A percentile compares a stretch with the other conserved stretches of the same genome.
These are phyloP conservation scores for Catostylus mosaicus DNA, from an alignment of 30 jellyfish, hydroid and myxozoan genomes.

Conservation along the genomic window DNA sequence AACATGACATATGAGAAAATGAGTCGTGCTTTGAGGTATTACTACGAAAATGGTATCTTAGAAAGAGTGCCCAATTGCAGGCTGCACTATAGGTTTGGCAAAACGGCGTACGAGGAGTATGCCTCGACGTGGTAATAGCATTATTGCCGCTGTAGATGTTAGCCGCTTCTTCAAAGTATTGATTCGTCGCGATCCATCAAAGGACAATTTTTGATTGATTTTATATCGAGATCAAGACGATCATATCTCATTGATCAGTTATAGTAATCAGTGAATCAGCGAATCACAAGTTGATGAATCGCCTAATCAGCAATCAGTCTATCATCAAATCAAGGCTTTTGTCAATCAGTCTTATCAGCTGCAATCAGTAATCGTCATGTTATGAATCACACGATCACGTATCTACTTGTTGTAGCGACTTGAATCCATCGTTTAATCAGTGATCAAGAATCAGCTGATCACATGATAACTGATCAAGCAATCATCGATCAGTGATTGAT, in stretches of 20 bases:
- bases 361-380: background rate
- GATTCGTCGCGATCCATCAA: too few relatives aligned
- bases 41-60: slow-evolving; percentile 79
- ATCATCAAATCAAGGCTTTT: background rate
- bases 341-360: background rate
- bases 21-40: slow-evolving; percentile 86
- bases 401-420: background rate
- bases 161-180: too few relatives aligned
- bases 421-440: background rate
- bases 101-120: slow-evolving; percentile 72
- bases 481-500: background rate
- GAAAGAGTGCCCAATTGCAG: slow-evolving; percentile 87
- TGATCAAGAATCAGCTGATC: background rate
- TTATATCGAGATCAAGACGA: too few relatives aligned
- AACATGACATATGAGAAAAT: slow-evolving; percentile 85
- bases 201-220: too few relatives aligned
- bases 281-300: background rate
- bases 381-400: background rate
- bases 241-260: too few relatives aligned
- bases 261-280: background rate
- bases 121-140: slow-evolving; percentile 55
- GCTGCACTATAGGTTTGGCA: slow-evolving; percentile 78
- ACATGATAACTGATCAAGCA: background rate
- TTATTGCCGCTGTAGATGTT: too few relatives aligned
- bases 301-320: background rate